Evolutionary conservation across 2,888 invertebrate species (phyloP), one percentile per base, ranked within the genome.

Genomic region (Mesorhabditis sp.): DNA sequence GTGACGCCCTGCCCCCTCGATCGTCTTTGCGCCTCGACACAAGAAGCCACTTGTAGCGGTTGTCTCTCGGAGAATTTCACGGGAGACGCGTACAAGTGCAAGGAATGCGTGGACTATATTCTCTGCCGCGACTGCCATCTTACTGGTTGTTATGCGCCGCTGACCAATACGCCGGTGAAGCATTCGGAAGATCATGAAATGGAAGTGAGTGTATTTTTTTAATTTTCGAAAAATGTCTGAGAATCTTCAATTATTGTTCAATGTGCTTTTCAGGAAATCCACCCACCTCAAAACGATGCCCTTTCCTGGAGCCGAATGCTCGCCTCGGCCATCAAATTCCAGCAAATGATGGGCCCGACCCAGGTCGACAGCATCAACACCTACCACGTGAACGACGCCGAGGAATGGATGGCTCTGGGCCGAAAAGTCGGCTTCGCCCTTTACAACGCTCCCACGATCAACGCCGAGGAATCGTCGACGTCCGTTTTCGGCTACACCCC

Each of bases 1-100:
- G 58, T 50, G 58, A 50, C 58, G n/a, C 58, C 58, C 7, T 50
- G 58, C n/a, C 58, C 58, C n/a, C n/a, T 50, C 10, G 58, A 50
- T 50, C 58, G 58, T 50, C n/a, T 50, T 10, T 10, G 10, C n/a
- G 7, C 58, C 7, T n/a, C 58, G 58, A 10, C 7, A 50, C 58
- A 50, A 50, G n/a, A 50, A 13, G 58, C n/a, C n/a, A 13, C 58
- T 50, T 50, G 58, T 50, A 50, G n/a, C n/a, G 58, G 58, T 13
- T 50, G 58, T 2, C 58, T 1, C 7, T 50, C 58, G 10, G 58
- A 50, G 58, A 50, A 50, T 50, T 50, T 50, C n/a, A 10, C n/a
- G 10, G 58, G 10, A 13, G n/a, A 13, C n/a, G 7, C 10, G 10
- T 50, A 50, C n/a, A 10, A 50, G 7, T 50, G 58, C n/a, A n/a